Conservation (phyloP, 1,140 invertebrate genomes). For the Brevipalpus yothersi region DNA sequence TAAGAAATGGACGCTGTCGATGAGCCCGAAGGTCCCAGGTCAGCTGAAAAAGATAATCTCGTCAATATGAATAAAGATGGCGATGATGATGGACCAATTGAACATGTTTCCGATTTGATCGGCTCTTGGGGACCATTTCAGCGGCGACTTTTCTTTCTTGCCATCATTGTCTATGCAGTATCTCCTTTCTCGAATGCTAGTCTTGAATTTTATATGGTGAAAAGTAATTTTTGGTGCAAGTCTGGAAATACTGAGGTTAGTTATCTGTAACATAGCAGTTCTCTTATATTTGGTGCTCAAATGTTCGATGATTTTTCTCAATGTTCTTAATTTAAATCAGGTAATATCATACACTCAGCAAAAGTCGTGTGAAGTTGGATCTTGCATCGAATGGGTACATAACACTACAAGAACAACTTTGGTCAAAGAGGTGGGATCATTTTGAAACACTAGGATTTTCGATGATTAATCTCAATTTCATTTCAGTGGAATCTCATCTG, state of each 20-base stretch:
- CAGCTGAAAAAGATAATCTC: no score
- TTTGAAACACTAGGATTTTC: not conserved
- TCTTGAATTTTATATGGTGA: not conserved
- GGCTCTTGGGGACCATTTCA: not conserved
- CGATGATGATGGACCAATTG: not conserved
- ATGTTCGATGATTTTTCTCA: no score
- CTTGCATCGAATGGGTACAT: not conserved
- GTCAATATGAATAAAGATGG: no score
- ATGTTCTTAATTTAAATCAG: no score
- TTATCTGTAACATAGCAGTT: not conserved
- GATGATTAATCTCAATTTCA: not conserved
- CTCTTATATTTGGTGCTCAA: no score
- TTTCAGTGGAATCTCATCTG: constrained; percentile 45
- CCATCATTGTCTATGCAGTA: not conserved
- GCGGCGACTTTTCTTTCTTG: not conserved
- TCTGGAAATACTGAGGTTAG: not conserved
- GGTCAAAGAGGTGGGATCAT: not conserved
- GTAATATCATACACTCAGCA: no score
- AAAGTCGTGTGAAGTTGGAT: no score
- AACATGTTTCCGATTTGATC: not conserved
- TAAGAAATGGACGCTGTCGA: no score
- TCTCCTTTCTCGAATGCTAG: not conserved
- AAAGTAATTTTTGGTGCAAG: not conserved
- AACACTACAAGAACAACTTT: not conserved
- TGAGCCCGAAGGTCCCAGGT: no score